phyloP scores from a whole-genome alignment of 2,797 vertebrate genomes.

The Oreochromis grahami region DNA sequence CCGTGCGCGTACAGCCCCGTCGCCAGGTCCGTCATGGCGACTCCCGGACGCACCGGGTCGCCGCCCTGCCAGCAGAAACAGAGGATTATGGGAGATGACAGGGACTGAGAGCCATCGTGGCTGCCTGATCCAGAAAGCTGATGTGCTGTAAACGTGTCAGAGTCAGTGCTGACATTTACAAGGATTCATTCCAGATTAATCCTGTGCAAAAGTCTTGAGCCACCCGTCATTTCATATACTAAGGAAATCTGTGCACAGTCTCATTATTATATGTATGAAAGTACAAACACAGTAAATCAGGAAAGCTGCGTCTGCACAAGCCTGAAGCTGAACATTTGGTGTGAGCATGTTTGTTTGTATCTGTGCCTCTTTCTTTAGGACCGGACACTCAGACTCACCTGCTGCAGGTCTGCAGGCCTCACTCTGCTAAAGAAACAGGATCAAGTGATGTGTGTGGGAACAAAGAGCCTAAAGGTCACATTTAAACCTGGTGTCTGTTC shows the following conservation, averaged over 20 bases:
- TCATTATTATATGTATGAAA: not conserved
- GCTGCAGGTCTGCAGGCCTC: not conserved
- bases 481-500: not conserved
- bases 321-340: not conserved
- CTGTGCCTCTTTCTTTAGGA: not conserved
- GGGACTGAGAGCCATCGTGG: not conserved
- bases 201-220: not conserved
- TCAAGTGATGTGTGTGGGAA: not conserved
- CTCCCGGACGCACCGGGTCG: conserved; percentile 88
- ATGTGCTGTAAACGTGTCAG: not conserved
- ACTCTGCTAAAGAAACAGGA: not conserved
- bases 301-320: not conserved
- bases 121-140: not conserved
- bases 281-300: not conserved
- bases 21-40: conserved; percentile 95
- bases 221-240: rapidly evolving
- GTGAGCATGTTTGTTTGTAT: rapidly evolving
- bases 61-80: conserved; percentile 72
- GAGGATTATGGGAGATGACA: conserved; percentile 1
- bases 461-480: not conserved
- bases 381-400: not conserved
- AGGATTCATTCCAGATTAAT: not conserved
- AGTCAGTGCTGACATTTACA: not conserved
- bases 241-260: not conserved
- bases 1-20: conserved; percentile 89